phyloP scores from a whole-genome alignment of 2,113 vertebrate genomes.

The Oreamnos americanus region DNA sequence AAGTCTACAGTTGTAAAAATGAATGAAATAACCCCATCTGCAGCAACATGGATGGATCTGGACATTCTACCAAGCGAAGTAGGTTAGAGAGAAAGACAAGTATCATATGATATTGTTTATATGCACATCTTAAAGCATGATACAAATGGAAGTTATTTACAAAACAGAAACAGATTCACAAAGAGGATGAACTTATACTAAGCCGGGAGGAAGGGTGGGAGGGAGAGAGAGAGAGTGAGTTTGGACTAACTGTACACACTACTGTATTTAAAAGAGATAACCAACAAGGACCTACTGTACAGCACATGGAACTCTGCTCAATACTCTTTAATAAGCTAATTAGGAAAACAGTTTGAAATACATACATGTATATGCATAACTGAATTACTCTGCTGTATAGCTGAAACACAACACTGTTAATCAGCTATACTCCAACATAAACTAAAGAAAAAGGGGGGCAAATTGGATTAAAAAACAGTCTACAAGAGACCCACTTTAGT shows the following conservation, averaged over 20 bases:
- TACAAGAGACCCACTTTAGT: neutral
- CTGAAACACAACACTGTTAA: neutral
- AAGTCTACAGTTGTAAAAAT: neutral
- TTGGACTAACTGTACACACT: neutral
- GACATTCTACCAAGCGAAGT: neutral
- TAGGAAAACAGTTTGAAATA: neutral
- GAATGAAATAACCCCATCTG: neutral
- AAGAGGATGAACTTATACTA: neutral
- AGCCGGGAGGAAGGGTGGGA: neutral
- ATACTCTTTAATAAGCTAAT: neutral
- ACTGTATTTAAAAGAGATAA: neutral
- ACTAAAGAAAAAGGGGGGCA: neutral
- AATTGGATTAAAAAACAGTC: neutral
- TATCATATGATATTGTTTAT: neutral
- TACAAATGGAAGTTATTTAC: neutral
- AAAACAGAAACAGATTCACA: neutral
- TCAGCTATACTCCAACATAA: neutral
- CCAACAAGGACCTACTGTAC: neutral
- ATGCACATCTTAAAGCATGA: neutral
- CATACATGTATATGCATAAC: neutral
- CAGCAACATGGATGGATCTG: neutral
- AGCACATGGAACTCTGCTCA: neutral
- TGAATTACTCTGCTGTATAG: neutral
- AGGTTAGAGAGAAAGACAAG: neutral
- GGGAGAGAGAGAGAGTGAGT: accelerated